Percentiles rank a stretch among this genome's conserved stretches.
phyloP scores from a whole-genome alignment of 2,888 invertebrate species.

The Drosophila picticornis region DNA sequence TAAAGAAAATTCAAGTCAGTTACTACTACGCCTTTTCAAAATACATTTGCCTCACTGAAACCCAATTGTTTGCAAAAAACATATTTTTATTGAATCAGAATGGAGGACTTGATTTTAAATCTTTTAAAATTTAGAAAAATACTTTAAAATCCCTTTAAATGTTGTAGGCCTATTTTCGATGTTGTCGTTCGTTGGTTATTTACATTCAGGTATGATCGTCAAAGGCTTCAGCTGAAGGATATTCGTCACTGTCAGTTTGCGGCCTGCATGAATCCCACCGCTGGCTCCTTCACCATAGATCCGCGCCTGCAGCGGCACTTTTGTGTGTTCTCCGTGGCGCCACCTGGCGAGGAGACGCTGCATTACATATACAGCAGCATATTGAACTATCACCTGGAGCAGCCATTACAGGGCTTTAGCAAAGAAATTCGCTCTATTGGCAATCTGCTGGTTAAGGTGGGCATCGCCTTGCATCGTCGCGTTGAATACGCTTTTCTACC shows the following conservation, averaged over 20 bases:
- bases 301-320: constrained; percentile 95
- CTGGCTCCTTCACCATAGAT: constrained; percentile 98
- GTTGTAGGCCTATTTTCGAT: not conserved
- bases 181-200: not conserved
- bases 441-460: constrained; percentile 87
- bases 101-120: not conserved
- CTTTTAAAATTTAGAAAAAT: not conserved
- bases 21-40: not conserved
- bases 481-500: constrained; percentile 93
- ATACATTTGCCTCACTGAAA: not conserved
- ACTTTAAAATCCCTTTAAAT: no score
- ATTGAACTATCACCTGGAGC: constrained; percentile 90
- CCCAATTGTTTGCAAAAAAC: not conserved
- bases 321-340: constrained; percentile 93
- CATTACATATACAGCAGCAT: constrained; percentile 94
- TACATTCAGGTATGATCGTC: constrained; percentile 88
- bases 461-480: constrained; percentile 91
- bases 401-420: constrained; percentile 89
- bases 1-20: not conserved
- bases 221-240: constrained; percentile 93
- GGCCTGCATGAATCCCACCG: constrained; percentile 98
- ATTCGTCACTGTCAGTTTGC: constrained; percentile 97
- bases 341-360: constrained; percentile 92
- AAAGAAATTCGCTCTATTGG: constrained; percentile 82
- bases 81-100: not conserved